Evolutionary conservation across 1,140 invertebrate species (phyloP), one percentile per base, ranked within the genome.

Genomic region (Orchesella cincta): DNA sequence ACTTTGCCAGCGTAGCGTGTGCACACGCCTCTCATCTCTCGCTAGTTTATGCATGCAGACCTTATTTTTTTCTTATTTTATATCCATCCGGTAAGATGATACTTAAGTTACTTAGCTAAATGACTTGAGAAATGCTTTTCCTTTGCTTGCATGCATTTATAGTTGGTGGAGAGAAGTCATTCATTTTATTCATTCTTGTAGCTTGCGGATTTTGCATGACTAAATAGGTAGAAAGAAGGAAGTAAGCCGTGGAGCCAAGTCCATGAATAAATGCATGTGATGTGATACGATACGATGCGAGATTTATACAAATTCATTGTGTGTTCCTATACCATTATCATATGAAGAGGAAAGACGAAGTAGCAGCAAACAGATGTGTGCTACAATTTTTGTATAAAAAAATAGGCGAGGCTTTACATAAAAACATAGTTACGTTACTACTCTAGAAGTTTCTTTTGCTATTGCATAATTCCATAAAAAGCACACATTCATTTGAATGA

Each of bases 381-480:
- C 8, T 20, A 46, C 39, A 12, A 12, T 57, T 18, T 57, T 26
- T 57, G 23, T 57, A 57, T 57, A 23, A 57, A 57, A 26, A 57
- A 23, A 57, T 3, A 26, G 52, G 52, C 52, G 52, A 46, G 39
- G 39, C 39, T 57, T 57, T 57, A 14, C 23, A 57, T 57, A 57
- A 8, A 57, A 18, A 57, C 39, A 46, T 57, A 26, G 8, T 5
- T 57, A 57, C 23, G 3, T 57, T n/a, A n/a, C n/a, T n/a, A n/a
- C n/a, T 46, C 20, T 46, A 46, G 54, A 62, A 26, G 54, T 18
- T 14, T 62, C 20, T 46, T 20, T 46, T 46, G 39, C 39, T 31
- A 67, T 33, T 67, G 8, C 26, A 67, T 67, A 67, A 67, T 67
- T 14, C 52, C 52, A 57, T 57, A 67, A 29, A 67, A 29, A 67